These are phyloP conservation scores for Amiota communis DNA, from an alignment of 2,888 invertebrate genomes.

Conservation along the genomic window DNA sequence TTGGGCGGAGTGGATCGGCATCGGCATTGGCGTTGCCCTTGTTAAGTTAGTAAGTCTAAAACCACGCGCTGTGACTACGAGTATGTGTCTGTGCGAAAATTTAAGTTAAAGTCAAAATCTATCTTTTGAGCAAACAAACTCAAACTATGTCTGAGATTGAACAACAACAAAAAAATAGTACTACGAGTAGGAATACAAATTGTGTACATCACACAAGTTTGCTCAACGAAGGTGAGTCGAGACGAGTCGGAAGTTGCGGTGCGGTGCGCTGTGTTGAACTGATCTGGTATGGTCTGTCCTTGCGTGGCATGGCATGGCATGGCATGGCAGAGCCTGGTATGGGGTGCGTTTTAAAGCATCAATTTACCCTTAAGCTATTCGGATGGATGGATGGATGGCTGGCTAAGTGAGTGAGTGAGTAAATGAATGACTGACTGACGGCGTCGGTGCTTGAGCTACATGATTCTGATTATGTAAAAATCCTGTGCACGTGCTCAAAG, in stretches of 20 bases:
- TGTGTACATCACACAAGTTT: no score
- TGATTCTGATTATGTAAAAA: conserved; percentile 65
- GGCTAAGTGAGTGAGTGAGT: not conserved
- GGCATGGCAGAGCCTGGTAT: conserved; percentile 22
- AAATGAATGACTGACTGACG: conserved; percentile 40
- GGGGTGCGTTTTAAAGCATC: conserved; percentile 21
- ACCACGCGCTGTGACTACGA: conserved; percentile 3
- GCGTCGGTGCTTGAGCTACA: conserved; percentile 48
- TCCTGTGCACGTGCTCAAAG: conserved; percentile 70
- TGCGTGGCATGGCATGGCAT: conserved; percentile 26
- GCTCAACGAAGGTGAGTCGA: no score
- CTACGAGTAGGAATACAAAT: no score
- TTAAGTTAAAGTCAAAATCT: conserved; percentile 66
- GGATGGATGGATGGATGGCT: not conserved
- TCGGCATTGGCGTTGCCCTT: not conserved
- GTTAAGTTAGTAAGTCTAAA: conserved; percentile 10
- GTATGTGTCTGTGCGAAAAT: conserved; percentile 61
- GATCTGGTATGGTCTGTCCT: conserved; percentile 7
- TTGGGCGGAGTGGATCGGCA: conserved; percentile 29
- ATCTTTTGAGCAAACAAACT: conserved; percentile 65
- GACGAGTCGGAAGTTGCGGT: no score
- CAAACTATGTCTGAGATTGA: conserved; percentile 25
- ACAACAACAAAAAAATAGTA: no score
- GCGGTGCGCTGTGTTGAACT: not conserved
- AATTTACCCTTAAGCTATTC: conserved; percentile 45